A percentile compares a stretch with the other conserved stretches of the same genome.
phyloP scores from a whole-genome alignment of 2,797 vertebrate genomes.

The Todus mexicanus region DNA sequence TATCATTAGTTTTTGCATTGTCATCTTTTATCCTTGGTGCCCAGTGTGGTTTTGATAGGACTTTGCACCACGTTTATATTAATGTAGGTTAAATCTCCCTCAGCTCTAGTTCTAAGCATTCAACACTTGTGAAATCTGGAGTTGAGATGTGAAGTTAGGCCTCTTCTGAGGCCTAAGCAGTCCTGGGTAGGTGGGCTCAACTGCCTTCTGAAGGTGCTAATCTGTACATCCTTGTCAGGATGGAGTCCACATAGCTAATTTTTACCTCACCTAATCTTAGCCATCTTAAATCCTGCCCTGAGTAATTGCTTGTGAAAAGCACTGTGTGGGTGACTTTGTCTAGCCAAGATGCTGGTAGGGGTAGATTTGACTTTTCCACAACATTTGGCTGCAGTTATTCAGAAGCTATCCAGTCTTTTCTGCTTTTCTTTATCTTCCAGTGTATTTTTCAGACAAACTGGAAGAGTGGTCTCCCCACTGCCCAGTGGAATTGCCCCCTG shows the following conservation, averaged over 20 bases:
- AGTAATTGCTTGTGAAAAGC: conserved; percentile 48
- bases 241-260: background rate
- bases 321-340: background rate
- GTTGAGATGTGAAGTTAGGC: background rate
- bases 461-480: background rate
- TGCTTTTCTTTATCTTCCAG: background rate
- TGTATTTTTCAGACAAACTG: background rate
- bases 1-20: background rate
- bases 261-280: conserved; percentile 30
- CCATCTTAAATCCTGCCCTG: conserved; percentile 18
- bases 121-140: background rate
- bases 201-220: background rate
- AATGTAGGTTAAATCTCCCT: background rate
- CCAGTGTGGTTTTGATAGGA: background rate
- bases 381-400: background rate
- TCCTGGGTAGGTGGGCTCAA: background rate
- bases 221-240: background rate
- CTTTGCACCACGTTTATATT: background rate
- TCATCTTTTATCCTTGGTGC: background rate
- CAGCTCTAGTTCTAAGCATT: background rate
- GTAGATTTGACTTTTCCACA: background rate
- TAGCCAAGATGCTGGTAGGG: background rate
- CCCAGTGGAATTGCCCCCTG: background rate
- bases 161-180: background rate
- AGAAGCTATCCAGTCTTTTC: background rate